Conservation (phyloP, 1,140 invertebrate species). For the Drosophila trapezifrons region DNA sequence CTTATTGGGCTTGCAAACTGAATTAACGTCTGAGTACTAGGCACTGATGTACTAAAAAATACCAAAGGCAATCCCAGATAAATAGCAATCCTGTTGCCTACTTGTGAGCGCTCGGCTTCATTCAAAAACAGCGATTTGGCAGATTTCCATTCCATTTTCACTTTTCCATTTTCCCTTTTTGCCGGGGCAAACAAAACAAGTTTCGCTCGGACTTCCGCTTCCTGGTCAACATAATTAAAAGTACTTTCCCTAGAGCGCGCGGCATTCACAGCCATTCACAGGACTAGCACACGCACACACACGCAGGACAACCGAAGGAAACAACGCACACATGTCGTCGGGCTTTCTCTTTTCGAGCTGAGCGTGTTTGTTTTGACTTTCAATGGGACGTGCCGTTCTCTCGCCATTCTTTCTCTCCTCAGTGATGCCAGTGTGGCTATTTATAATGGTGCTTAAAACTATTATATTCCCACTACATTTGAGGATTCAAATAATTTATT, state of each 20-base stretch:
- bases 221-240: constrained; percentile 79
- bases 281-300: constrained; percentile 12
- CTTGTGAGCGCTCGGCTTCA: no score
- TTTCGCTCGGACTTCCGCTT: constrained; percentile 64
- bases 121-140: no score
- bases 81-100: no score
- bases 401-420: constrained; percentile 25
- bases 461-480: no score
- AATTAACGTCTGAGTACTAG: no score
- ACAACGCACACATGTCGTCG: constrained; percentile 10
- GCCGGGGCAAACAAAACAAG: constrained; percentile 35
- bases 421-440: neutral
- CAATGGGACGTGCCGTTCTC: constrained; percentile 39
- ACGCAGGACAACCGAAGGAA: constrained; percentile 1
- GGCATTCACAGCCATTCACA: constrained; percentile 44
- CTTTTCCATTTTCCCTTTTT: constrained; percentile 28
- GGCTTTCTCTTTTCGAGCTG: constrained; percentile 17
- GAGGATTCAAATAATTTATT: no score
- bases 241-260: constrained; percentile 60
- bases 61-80: no score
- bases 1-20: no score
- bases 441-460: no score
- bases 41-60: no score
- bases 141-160: constrained; percentile 1
- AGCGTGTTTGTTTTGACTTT: constrained; percentile 66